Base-by-base conservation (phyloP, 2,797 vertebrate genomes). In the Tinamus major region DNA sequence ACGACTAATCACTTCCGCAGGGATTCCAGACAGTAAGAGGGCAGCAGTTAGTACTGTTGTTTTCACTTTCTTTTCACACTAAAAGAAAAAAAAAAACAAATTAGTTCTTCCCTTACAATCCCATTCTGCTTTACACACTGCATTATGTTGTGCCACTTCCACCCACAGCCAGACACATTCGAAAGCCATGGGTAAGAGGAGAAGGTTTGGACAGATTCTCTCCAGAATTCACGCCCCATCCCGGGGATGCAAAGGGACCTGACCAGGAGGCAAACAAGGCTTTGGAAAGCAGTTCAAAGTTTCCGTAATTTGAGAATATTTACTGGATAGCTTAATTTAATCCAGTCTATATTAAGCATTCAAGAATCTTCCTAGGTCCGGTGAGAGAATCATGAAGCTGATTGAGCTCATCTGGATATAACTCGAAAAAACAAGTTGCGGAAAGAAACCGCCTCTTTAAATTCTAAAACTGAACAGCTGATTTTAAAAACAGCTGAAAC, bases 1-100 rank as follows among this genome's bases (percentile, higher is more conserved):
- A 93, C 99, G 99, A 97, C 98, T 99, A 89, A 99, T 99, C 85
- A 99, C 98, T 93, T 99, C 99, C 1, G 99, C 98, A 1, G 99
- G 99, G 95, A 99, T 99, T 37, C 99, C 99, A 7, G 99, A 99
- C 62, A 99, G 97, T 26, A 99, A 91, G 71, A 99, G 98, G 42
- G 99, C 99, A 20, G 99, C 98, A 0, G 99, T 99, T 59, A 99
- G 95, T 63, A 99, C 98, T 1, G 99, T 99, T 0, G 98, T 99
- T 98, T 98, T 98, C 67, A 98, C 96, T 96, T 99, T 99, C 97
- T 98, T 99, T 97, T 99, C 99, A 61, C 98, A 98, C 99, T 99
- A 93, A n/a, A 86, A 26, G 78, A 46, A 80, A 74, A 88, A 83
- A 61, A 65, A 59, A 42, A 74, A 33, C 7, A 33, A 0, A 1